A percentile compares a stretch with the other conserved stretches of the same genome.
These are phyloP conservation scores for Amblyraja radiata DNA, from an alignment of 2,797 vertebrate species.

Conservation along the genomic window DNA sequence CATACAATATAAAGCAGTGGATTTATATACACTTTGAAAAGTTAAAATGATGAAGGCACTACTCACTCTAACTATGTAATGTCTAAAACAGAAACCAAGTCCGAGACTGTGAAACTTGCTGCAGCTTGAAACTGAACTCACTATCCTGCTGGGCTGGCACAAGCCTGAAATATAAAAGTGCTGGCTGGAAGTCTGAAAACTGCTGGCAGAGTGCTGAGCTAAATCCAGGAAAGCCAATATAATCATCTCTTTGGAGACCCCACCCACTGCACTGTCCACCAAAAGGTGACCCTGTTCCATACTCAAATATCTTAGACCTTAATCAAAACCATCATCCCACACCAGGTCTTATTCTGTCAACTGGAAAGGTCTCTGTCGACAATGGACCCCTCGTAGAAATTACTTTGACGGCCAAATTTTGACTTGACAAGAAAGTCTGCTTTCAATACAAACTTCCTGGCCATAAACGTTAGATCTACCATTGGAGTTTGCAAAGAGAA, in stretches of 20 bases:
- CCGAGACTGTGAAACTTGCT: neutral
- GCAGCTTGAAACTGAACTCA: neutral
- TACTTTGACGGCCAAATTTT: neutral
- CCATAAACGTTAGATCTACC: neutral
- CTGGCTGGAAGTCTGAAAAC: neutral
- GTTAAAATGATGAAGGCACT: neutral
- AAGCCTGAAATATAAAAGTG: neutral
- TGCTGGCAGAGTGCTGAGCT: neutral
- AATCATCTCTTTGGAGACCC: neutral
- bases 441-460: neutral
- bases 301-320: neutral
- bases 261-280: neutral
- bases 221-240: neutral
- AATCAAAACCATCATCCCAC: constrained; percentile 5
- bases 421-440: neutral
- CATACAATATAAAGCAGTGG: no score
- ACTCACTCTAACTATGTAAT: neutral
- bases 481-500: neutral
- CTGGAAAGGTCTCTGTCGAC: neutral
- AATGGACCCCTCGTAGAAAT: neutral
- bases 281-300: neutral
- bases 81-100: neutral
- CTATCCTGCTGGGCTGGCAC: constrained; percentile 11
- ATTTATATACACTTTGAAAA: neutral
- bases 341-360: neutral